A percentile compares a stretch with the other conserved stretches of the same genome.
Evolutionary conservation across 2,113 vertebrate species (phyloP).

Genomic region (Podarcis muralis): DNA sequence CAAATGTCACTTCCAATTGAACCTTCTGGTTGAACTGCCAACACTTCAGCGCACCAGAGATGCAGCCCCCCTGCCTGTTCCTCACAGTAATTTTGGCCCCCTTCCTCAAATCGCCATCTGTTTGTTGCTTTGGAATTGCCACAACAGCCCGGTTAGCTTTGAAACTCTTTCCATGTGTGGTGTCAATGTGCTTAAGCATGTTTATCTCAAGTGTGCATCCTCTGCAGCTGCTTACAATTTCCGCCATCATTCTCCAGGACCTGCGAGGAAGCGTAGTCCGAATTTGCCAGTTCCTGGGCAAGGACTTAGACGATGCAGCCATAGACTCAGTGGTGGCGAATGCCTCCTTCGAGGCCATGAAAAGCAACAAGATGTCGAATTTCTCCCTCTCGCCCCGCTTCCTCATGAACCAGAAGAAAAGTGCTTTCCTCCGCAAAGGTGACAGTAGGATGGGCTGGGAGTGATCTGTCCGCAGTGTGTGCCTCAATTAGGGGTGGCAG

Average conservation of each 20-base stretch:
- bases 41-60: no score
- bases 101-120: neutral
- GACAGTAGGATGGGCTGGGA: neutral
- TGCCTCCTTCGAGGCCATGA: conserved; percentile 79
- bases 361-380: conserved; percentile 79
- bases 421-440: conserved; percentile 38
- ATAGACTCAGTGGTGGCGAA: conserved; percentile 72
- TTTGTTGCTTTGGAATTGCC: neutral
- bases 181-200: no score
- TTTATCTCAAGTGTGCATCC: neutral
- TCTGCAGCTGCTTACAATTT: neutral
- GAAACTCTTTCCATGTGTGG: neutral
- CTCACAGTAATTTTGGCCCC: neutral
- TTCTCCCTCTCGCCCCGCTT: conserved; percentile 58
- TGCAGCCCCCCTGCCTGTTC: no score
- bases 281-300: conserved; percentile 75
- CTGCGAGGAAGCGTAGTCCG: conserved; percentile 61
- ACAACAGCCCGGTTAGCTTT: neutral
- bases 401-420: conserved; percentile 65
- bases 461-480: no score
- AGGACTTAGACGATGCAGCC: conserved; percentile 63
- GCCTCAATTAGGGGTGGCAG: neutral
- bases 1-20: no score
- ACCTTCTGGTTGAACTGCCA: no score
- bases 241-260: conserved; percentile 67